Evolutionary conservation across 2,888 invertebrate genomes (phyloP), one percentile per base, ranked within the genome.

Genomic region (Eristalis tenax): DNA sequence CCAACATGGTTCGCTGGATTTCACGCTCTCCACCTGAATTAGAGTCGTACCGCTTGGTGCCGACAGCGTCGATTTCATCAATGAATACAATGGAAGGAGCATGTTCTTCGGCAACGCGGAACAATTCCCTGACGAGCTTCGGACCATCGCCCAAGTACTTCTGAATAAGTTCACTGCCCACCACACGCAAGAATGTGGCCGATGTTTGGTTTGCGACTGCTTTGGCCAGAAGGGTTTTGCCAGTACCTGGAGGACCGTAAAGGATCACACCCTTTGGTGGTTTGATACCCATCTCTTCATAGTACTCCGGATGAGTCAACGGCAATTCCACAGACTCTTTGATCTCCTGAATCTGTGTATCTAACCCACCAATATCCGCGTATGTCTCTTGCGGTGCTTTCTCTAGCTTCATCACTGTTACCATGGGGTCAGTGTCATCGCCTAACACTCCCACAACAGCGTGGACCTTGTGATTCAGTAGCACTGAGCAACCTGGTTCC

Each of bases 221-320:
- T 94, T 99, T 99, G 10, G 99, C 99, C 76, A 99, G 94, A 57
- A 99, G 94, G 0, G 99, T 99, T 94, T 99, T 99, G 69, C 99
- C 99, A 22, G 99, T 99, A 63, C 99, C 99, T 0, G 99, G 99
- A 22, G 97, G 97, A 0, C 99, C 99, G 93, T 99, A 99, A 50
- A 99, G 94, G 91, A 99, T 99, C 0, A 99, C 99, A 89, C 99
- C 99, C 92, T 99, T 99, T 0, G 99, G 99, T 15, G 99, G 99
- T 92, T 99, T 98, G 90, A 99, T 99, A 79, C 99, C 99, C 99
- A 99, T 99, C 94, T 99, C 99, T 93, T 99, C 99, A 92, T 99
- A 99, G 93, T 99, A 99, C 93, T 99, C 99, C 0, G 99, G 99
- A 94, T 99, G 99, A 15, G 99, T 99, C 22, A 99, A 94, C 0